Base-by-base conservation (phyloP, 2,888 invertebrate genomes). In the Bugula neritina region DNA sequence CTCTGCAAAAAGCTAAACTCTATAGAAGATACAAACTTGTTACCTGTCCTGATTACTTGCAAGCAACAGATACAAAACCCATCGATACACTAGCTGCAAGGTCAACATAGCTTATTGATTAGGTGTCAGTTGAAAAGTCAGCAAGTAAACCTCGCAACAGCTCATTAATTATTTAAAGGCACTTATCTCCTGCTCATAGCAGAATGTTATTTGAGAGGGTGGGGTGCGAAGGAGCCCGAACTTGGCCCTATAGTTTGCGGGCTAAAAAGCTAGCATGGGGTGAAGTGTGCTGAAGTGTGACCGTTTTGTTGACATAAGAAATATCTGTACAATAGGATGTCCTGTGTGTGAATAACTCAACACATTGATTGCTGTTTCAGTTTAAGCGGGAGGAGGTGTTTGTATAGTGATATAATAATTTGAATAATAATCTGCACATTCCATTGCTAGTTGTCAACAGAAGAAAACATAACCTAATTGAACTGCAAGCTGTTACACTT, bases 61-160 rank as follows among this genome's bases (percentile, higher is more conserved):
- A n/a, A n/a, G n/a, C n/a, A n/a, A n/a, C n/a, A n/a, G n/a, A n/a
- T n/a, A n/a, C n/a, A n/a, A n/a, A n/a, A n/a, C n/a, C n/a, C n/a
- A n/a, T n/a, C n/a, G n/a, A n/a, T n/a, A n/a, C n/a, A n/a, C n/a
- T n/a, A n/a, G n/a, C n/a, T n/a, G n/a, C 43, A 43, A 10, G 43
- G 43, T 43, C 5, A 43, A 43, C 5, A 17, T 10, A 43, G 5
- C 5, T 23, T 63, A 63, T 63, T 31, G 63, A 63, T 63, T 63
- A 31, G 10, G 63, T 55, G 63, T 34, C 29, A 63, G 63, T 13
- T 63, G 31, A 63, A 63, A 63, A 63, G 63, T 63, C 63, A 63
- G 31, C 5, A 2, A 31, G 2, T 13, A 63, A n/a, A 3, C 31
- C 13, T 63, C 63, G 31, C 31, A 31, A 21, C 10, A 63, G 13